Conservation (phyloP, 2,888 invertebrate species). For the Temnothorax rugatulus region DNA sequence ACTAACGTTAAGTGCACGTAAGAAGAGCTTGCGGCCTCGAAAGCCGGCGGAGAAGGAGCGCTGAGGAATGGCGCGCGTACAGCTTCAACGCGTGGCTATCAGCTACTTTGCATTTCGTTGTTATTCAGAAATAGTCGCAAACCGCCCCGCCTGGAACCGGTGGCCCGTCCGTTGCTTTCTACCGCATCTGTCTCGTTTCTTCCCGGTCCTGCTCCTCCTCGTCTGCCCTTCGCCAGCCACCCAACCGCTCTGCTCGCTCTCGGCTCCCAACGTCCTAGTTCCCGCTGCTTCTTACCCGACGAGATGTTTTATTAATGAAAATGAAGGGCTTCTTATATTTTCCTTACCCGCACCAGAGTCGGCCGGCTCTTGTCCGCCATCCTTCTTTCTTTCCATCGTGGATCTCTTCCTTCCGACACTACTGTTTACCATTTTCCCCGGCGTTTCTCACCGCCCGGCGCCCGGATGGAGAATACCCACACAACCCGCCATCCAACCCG, state of each 20-base stretch:
- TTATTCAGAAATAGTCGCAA: slow-evolving; percentile 82
- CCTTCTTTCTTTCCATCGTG: slow-evolving; percentile 39
- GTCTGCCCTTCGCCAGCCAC: slow-evolving; percentile 11
- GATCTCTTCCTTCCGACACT: slow-evolving; percentile 49
- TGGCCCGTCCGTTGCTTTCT: slow-evolving; percentile 63
- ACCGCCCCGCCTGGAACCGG: slow-evolving; percentile 64
- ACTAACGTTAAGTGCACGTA: slow-evolving; percentile 73
- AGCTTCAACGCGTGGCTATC: slow-evolving; percentile 67
- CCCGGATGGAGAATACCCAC: slow-evolving; percentile 1
- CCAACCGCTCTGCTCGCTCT: slow-evolving; percentile 38
- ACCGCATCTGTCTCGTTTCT: slow-evolving; percentile 60
- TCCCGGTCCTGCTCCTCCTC: slow-evolving; percentile 31
- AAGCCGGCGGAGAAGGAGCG: slow-evolving; percentile 61
- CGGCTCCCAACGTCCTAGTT: slow-evolving; percentile 44
- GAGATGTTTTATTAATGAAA: slow-evolving; percentile 82
- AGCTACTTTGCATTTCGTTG: slow-evolving; percentile 81
- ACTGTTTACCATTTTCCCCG: slow-evolving; percentile 63
- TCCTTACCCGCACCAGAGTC: slow-evolving; percentile 61
- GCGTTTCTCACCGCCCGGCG: slow-evolving; percentile 52
- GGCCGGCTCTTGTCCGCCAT: slow-evolving; percentile 31
- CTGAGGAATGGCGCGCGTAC: slow-evolving; percentile 67
- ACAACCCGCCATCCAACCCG: neutral
- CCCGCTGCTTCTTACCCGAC: slow-evolving; percentile 69
- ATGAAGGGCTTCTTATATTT: slow-evolving; percentile 80
- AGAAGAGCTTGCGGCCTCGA: slow-evolving; percentile 74